phyloP scores from a whole-genome alignment of 2,113 vertebrate genomes.

The Struthidea cinerea region DNA sequence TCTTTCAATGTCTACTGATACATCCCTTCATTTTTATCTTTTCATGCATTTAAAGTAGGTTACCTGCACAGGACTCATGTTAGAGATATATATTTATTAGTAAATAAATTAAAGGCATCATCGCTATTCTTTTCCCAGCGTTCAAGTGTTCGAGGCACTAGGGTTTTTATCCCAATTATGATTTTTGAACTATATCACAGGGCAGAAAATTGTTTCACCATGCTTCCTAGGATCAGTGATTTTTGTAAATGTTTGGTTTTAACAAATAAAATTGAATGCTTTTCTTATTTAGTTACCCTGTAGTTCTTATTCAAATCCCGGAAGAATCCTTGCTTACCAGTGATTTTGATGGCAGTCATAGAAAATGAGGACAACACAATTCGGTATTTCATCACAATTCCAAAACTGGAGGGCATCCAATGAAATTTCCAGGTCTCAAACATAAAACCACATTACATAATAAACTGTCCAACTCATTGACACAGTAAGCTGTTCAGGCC shows the following conservation, averaged over 20 bases:
- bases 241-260: not conserved
- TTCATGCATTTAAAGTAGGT: not conserved
- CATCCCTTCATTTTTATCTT: not conserved
- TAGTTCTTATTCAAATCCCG: not conserved
- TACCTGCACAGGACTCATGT: not conserved
- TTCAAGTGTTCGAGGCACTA: not conserved
- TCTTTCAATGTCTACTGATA: not conserved
- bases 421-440: not conserved
- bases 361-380: not conserved
- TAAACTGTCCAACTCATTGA: not conserved
- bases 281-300: not conserved
- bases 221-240: not conserved
- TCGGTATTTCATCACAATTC: not conserved
- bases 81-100: not conserved
- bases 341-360: not conserved
- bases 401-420: not conserved
- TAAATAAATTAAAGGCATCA: not conserved
- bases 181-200: not conserved
- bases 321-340: not conserved
- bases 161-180: not conserved
- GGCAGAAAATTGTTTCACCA: not conserved
- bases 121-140: not conserved
- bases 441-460: not conserved
- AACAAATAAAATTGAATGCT: not conserved
- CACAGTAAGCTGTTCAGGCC: not conserved